These are phyloP conservation scores for Tolypeutes matacus DNA, from an alignment of 2,797 vertebrate genomes.

Conservation along the genomic window DNA sequence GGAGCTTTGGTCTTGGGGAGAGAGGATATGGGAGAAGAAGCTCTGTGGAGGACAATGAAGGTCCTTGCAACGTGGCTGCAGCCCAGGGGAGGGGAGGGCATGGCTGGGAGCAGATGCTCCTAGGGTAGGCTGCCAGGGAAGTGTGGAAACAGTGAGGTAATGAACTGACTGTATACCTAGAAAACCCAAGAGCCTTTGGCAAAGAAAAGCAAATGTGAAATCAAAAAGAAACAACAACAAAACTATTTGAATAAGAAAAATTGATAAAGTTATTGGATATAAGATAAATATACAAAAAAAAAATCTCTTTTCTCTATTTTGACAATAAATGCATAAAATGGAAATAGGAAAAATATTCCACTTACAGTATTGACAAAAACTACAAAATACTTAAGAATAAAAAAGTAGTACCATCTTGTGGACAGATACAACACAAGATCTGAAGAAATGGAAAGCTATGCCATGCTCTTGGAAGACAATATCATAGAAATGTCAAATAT, in stretches of 20 bases:
- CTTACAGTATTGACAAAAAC: neutral
- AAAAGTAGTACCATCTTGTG: neutral
- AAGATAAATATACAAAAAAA: conserved; percentile 44
- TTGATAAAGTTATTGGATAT: neutral
- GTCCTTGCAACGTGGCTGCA: neutral
- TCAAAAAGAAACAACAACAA: neutral
- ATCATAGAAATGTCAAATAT: neutral
- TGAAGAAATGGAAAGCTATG: neutral
- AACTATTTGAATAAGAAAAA: conserved; percentile 9
- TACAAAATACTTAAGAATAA: neutral
- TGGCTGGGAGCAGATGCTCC: neutral
- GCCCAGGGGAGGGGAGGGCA: neutral
- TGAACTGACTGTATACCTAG: neutral
- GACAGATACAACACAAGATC: neutral
- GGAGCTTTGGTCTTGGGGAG: neutral
- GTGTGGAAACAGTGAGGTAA: neutral
- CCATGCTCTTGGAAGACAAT: neutral
- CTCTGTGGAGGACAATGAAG: too few relatives aligned
- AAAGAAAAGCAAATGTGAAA: neutral
- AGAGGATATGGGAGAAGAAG: neutral
- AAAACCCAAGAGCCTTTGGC: neutral
- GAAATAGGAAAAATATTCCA: conserved; percentile 12
- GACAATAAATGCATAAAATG: conserved; percentile 1
- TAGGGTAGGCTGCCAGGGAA: neutral
- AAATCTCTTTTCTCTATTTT: neutral